A percentile compares a stretch with the other conserved stretches of the same genome.
Evolutionary conservation across 1,140 invertebrate genomes (phyloP).

Genomic region (Monomorium pharaonis): DNA sequence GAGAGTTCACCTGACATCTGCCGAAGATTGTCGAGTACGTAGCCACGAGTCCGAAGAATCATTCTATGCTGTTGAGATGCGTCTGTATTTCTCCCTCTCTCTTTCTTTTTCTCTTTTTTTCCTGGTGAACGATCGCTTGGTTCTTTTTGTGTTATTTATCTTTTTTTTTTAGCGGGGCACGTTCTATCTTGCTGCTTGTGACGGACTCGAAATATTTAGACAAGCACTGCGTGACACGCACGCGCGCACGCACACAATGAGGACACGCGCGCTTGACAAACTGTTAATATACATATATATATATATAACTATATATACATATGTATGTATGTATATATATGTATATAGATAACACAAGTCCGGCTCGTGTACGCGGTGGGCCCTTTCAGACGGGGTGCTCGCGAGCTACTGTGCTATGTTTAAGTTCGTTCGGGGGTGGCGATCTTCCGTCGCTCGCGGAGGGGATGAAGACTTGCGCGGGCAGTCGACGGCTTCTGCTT

Average conservation of each 20-base stretch:
- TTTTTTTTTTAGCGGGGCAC: conserved; percentile 34
- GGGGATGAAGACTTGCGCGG: conserved; percentile 80
- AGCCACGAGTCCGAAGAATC: conserved; percentile 53
- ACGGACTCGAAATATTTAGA: conserved; percentile 2
- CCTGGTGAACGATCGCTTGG: conserved; percentile 17
- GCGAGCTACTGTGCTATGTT: conserved; percentile 85
- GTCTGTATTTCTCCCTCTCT: conserved; percentile 45
- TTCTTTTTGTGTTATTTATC: conserved; percentile 26
- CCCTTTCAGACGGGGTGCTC: conserved; percentile 81
- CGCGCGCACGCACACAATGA: conserved; percentile 62
- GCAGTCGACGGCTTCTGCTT: conserved; percentile 77
- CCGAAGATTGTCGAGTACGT: conserved; percentile 47
- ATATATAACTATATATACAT: conserved; percentile 26
- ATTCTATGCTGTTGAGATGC: conserved; percentile 54
- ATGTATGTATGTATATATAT: background rate
- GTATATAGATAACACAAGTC: conserved; percentile 44
- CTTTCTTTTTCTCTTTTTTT: conserved; percentile 5
- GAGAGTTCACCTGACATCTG: conserved; percentile 67
- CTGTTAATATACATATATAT: conserved; percentile 34
- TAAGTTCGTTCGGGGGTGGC: conserved; percentile 79
- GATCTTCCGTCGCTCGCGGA: conserved; percentile 70
- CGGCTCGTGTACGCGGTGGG: conserved; percentile 68
- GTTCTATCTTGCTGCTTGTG: conserved; percentile 31
- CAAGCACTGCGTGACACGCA: conserved; percentile 62
- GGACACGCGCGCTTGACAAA: conserved; percentile 64